Conservation (phyloP, 2,888 invertebrate species). For the Brachypterus glaber region DNA sequence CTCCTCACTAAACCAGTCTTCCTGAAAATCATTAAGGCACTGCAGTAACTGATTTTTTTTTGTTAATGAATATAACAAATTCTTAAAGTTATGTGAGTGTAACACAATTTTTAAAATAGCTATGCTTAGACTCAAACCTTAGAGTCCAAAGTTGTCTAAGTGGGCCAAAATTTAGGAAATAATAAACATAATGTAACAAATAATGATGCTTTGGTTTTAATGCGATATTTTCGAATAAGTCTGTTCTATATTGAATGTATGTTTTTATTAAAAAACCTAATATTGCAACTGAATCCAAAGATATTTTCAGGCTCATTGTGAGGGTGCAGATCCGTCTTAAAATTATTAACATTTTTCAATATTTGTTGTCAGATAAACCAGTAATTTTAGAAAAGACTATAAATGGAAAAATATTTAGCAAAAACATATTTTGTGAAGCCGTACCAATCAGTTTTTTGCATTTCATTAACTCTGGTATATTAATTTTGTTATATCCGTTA, state of each 20-base stretch:
- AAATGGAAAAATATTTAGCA: slow-evolving; percentile 12
- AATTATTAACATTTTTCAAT: slow-evolving; percentile 9
- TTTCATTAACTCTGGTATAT: background rate
- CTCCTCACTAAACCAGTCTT: background rate
- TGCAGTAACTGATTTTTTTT: slow-evolving; percentile 11
- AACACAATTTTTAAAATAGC: slow-evolving; percentile 12
- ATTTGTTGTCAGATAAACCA: background rate
- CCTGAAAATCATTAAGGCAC: slow-evolving; percentile 1
- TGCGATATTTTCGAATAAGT: slow-evolving; percentile 11
- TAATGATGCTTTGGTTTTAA: slow-evolving; percentile 23
- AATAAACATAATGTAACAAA: slow-evolving; percentile 18
- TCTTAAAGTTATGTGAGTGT: slow-evolving; percentile 9
- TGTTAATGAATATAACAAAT: slow-evolving; percentile 8
- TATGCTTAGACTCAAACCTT: slow-evolving; percentile 18
- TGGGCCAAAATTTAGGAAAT: slow-evolving; percentile 17
- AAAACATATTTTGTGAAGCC: slow-evolving; percentile 12
- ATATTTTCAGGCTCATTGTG: slow-evolving; percentile 8
- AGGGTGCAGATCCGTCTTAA: slow-evolving; percentile 12
- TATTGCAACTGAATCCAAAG: slow-evolving; percentile 10
- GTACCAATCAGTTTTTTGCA: slow-evolving; percentile 1
- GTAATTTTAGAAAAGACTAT: slow-evolving; percentile 3
- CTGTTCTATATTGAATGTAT: slow-evolving; percentile 9
- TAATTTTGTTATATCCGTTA: background rate
- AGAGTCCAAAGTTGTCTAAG: slow-evolving; percentile 15
- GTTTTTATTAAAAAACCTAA: slow-evolving; percentile 7